Percentiles rank a stretch among this genome's conserved stretches.
These are phyloP conservation scores for Drosophila putrida DNA, from an alignment of 2,888 invertebrate species.

Conservation along the genomic window DNA sequence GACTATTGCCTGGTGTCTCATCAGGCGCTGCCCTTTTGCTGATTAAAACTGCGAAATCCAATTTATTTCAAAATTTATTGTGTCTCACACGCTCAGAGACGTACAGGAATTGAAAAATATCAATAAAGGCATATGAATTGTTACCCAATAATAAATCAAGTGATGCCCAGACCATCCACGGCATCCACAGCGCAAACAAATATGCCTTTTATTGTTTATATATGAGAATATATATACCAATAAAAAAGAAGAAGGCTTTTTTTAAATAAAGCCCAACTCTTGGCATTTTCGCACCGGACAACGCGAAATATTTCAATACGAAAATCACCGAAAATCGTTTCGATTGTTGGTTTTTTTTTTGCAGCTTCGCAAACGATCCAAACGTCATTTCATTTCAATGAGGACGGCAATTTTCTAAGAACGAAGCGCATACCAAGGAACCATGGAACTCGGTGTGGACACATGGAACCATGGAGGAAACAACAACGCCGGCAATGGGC, in stretches of 20 bases:
- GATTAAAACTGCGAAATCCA: slow-evolving; percentile 82
- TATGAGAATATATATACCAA: slow-evolving; percentile 16
- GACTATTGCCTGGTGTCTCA: slow-evolving; percentile 48
- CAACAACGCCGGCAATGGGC: slow-evolving; percentile 57
- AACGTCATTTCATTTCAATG: slow-evolving; percentile 78
- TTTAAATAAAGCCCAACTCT: slow-evolving; percentile 22
- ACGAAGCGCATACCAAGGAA: slow-evolving; percentile 76
- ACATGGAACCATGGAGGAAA: slow-evolving; percentile 34
- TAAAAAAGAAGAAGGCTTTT: slow-evolving; percentile 14
- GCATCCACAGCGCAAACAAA: slow-evolving; percentile 66
- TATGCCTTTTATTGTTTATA: slow-evolving; percentile 78
- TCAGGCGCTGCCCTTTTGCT: slow-evolving; percentile 67
- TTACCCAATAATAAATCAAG: slow-evolving; percentile 81
- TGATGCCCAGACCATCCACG: slow-evolving; percentile 28
- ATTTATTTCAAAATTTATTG: slow-evolving; percentile 82
- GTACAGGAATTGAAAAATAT: slow-evolving; percentile 78
- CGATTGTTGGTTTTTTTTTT: slow-evolving; percentile 52
- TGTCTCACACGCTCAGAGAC: slow-evolving; percentile 76
- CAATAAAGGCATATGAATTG: slow-evolving; percentile 80
- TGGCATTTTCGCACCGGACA: slow-evolving; percentile 76
- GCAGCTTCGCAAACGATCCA: slow-evolving; percentile 40
- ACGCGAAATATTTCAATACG: slow-evolving; percentile 75
- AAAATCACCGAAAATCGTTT: slow-evolving; percentile 76
- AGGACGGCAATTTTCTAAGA: slow-evolving; percentile 80
- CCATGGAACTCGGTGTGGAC: slow-evolving; percentile 34